Conservation (phyloP, 2,888 invertebrate species). For the Drosophila planitibia region DNA sequence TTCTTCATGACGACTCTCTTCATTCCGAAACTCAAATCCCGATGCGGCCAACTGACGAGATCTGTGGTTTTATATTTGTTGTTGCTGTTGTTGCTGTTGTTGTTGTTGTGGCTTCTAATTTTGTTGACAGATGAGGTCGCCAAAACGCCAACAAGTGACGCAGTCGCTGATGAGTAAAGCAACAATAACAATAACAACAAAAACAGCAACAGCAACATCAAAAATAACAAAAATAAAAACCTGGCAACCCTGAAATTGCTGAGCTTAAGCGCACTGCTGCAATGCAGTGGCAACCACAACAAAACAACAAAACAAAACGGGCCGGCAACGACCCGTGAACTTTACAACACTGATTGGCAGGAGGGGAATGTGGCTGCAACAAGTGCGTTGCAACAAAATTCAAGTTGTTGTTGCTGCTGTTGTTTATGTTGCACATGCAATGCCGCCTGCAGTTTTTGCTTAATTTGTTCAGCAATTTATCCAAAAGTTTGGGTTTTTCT, state of each 20-base stretch:
- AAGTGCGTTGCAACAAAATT: constrained; percentile 64
- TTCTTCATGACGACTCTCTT: constrained; percentile 32
- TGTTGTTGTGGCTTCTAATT: constrained; percentile 74
- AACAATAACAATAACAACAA: constrained; percentile 10
- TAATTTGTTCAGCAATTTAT: constrained; percentile 53
- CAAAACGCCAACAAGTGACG: constrained; percentile 66
- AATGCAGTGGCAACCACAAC: constrained; percentile 44
- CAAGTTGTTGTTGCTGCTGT: constrained; percentile 23
- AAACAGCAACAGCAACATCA: not conserved
- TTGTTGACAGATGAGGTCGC: constrained; percentile 79
- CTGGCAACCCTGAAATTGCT: constrained; percentile 75
- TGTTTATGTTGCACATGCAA: constrained; percentile 50
- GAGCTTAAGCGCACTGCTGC: constrained; percentile 71
- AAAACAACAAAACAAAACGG: constrained; percentile 29
- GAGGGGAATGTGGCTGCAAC: constrained; percentile 30
- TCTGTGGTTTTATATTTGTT: constrained; percentile 26
- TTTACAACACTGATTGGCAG: constrained; percentile 56
- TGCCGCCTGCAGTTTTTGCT: constrained; percentile 48
- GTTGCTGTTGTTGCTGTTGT: constrained; percentile 30
- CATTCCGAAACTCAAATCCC: constrained; percentile 41
- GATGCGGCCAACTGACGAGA: constrained; percentile 41
- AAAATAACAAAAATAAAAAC: constrained; percentile 49
- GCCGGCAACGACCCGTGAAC: constrained; percentile 72
- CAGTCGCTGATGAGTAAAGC: constrained; percentile 58
- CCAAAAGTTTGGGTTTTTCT: constrained; percentile 7